phyloP scores from a whole-genome alignment of 2,888 invertebrate genomes.

The Altica lythri region DNA sequence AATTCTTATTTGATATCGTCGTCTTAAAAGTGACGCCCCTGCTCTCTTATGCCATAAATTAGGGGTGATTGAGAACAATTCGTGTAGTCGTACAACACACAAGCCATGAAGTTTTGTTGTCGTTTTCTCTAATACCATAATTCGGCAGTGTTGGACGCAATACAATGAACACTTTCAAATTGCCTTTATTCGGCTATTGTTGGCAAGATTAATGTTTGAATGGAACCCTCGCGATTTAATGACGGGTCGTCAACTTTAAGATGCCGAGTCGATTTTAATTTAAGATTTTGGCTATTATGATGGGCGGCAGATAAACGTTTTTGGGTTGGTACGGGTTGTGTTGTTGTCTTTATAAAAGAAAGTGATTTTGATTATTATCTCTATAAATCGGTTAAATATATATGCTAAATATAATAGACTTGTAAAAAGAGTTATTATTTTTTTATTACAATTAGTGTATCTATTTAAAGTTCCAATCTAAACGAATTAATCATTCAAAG shows the following conservation, averaged over 20 bases:
- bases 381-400: too few relatives aligned
- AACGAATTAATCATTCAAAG: too few relatives aligned
- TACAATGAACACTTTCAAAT: slow-evolving; percentile 38
- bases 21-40: slow-evolving; percentile 2
- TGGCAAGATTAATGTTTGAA: slow-evolving; percentile 27
- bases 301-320: slow-evolving; percentile 22
- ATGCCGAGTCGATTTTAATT: slow-evolving; percentile 27
- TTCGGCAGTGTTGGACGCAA: slow-evolving; percentile 34
- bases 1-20: neutral
- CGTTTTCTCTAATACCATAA: slow-evolving; percentile 34
- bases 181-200: slow-evolving; percentile 39
- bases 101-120: slow-evolving; percentile 34
- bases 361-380: slow-evolving; percentile 11
- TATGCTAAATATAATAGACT: too few relatives aligned
- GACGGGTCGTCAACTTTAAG: slow-evolving; percentile 29
- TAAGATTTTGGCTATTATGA: slow-evolving; percentile 28
- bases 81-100: slow-evolving; percentile 26
- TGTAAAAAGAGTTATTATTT: too few relatives aligned
- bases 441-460: too few relatives aligned
- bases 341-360: slow-evolving; percentile 10
- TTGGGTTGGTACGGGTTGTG: slow-evolving; percentile 11
- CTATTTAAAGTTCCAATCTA: too few relatives aligned
- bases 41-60: too few relatives aligned
- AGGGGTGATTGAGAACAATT: slow-evolving; percentile 37
- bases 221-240: slow-evolving; percentile 32